A percentile compares a stretch with the other conserved stretches of the same genome.
Conservation (phyloP, 2,888 invertebrate genomes). For the Suillia variegata region DNA sequence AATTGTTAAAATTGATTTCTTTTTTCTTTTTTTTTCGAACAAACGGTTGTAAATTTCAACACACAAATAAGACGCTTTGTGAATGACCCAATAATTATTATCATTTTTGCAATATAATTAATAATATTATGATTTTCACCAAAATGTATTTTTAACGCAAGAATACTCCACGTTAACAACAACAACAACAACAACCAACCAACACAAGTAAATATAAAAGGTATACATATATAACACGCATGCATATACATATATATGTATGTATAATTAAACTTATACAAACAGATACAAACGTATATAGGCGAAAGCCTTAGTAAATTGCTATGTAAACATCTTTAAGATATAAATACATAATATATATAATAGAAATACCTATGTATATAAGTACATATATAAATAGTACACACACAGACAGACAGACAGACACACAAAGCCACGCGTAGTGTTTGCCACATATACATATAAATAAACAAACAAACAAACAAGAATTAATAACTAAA, state of each 20-base stretch:
- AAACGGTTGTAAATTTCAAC: no score
- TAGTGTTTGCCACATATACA: background rate
- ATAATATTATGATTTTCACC: no score
- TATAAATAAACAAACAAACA: conserved; percentile 7
- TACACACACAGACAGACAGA: conserved; percentile 1
- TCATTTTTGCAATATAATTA: no score
- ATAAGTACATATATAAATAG: background rate
- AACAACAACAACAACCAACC: conserved; percentile 15
- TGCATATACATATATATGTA: conserved; percentile 37
- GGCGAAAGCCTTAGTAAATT: background rate
- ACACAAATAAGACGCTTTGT: no score
- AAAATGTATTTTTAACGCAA: background rate
- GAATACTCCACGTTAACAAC: background rate
- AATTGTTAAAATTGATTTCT: no score
- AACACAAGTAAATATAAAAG: conserved; percentile 10
- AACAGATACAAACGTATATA: background rate
- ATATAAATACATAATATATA: background rate
- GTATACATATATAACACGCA: conserved; percentile 26
- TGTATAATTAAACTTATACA: conserved; percentile 18
- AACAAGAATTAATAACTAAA: background rate
- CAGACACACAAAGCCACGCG: background rate
- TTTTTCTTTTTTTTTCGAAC: no score
- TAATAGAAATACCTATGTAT: no score
- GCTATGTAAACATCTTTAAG: background rate
- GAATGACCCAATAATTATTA: no score